A percentile compares a stretch with the other conserved stretches of the same genome.
phyloP scores from a whole-genome alignment of 1,140 invertebrate genomes.

The Brachionus paranguensis region DNA sequence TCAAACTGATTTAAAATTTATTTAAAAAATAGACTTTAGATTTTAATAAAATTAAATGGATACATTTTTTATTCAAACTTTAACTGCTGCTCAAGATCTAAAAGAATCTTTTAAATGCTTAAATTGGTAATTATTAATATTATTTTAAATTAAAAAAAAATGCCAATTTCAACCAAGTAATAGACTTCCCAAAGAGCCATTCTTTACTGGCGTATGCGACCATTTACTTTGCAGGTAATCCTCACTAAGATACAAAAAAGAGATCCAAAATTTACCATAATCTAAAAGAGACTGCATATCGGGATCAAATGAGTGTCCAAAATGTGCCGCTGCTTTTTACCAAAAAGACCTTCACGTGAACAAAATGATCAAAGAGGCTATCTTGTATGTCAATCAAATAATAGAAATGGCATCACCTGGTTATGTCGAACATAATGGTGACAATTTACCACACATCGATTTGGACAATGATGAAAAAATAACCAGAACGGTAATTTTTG shows the following conservation, averaged over 20 bases:
- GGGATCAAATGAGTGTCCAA: constrained; percentile 2
- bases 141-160: not conserved
- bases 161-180: not conserved
- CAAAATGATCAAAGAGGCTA: constrained; percentile 39
- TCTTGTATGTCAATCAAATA: constrained; percentile 9
- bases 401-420: not conserved
- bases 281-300: not conserved
- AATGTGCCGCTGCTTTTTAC: not conserved
- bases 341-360: constrained; percentile 33
- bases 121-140: not conserved
- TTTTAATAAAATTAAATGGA: not conserved
- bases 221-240: constrained; percentile 32
- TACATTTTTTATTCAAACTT: not conserved
- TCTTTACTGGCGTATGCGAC: constrained; percentile 12
- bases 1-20: too few relatives aligned
- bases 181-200: not conserved
- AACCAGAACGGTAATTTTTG: not conserved
- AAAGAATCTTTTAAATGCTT: constrained; percentile 19
- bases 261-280: not conserved
- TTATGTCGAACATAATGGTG: not conserved
- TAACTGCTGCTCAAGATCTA: not conserved
- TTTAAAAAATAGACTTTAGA: not conserved
- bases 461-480: not conserved
- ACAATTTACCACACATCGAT: not conserved
- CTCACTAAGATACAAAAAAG: not conserved